Evolutionary conservation across 2,113 vertebrate species (phyloP), one percentile per base, ranked within the genome.

Genomic region (Grammomys dolichurus): DNA sequence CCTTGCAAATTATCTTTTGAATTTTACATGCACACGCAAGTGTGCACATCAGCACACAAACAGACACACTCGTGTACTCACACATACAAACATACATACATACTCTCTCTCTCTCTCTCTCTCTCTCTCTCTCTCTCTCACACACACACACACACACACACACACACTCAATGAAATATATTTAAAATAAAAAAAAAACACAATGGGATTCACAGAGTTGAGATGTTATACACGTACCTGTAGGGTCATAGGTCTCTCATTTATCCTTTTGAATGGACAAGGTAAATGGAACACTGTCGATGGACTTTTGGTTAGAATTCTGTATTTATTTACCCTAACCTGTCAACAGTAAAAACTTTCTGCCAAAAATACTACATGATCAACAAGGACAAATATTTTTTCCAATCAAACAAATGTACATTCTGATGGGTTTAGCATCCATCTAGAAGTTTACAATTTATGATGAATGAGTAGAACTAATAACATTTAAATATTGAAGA

Each of bases 241-340:
- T 36, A 22, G 8, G 36, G 22, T 11, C 10, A 82, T 24, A 11
- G 40, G 20, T 22, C 80, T 40, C 54, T 26, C 20, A 40, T 60
- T 60, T 60, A 40, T 58, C 11, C 26, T 56, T 33, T 11, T 4
- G 12, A 46, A 48, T 12, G 28, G 4, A 36, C 31, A 54, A 5
- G 28, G 33, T 78, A 54, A 1, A 2, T 3, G 7, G 48, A 20
- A 0, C 17, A 6, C n/a, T n/a, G 0, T 33, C 7, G 24, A 54
- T 85, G 31, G 1, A 70, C 5, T 60, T 31, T 5, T 1, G 6
- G 2, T 65, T 48, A 19, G 69, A 77, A 36, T 51, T 56, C 17
- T 58, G 6, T 60, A n/a, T 82, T 3, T 20, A 17, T 6, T 31
- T 4, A 3, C 46, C 46, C 4, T 48, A 22, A 3, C n/a, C 19